Conservation (phyloP, 2,797 vertebrate species). For the Betta splendens region DNA sequence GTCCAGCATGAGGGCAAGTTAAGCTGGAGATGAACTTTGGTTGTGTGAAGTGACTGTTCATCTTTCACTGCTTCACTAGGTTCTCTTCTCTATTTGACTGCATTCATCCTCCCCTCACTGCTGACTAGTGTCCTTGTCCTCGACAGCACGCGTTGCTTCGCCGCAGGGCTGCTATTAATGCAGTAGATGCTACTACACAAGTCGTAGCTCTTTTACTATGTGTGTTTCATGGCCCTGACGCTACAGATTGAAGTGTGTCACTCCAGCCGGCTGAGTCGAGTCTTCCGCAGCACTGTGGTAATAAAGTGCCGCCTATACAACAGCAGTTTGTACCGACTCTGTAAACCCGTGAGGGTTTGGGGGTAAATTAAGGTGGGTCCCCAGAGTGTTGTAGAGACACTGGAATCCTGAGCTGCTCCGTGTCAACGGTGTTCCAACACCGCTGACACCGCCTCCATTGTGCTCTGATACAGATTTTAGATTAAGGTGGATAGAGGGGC, state of each 20-base stretch:
- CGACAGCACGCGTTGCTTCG: background rate
- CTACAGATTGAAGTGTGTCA: conserved; percentile 50
- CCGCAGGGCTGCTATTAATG: no score
- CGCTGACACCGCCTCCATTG: conserved; percentile 32
- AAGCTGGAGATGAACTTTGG: no score
- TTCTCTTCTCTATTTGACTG: no score
- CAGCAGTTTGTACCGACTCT: conserved; percentile 61
- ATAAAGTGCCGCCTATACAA: conserved; percentile 60
- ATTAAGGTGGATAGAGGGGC: conserved; percentile 20
- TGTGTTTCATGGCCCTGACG: conserved; percentile 38
- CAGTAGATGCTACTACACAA: no score
- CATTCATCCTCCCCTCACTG: no score
- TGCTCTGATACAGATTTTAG: conserved; percentile 31
- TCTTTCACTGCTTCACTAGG: no score
- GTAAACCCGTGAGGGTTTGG: conserved; percentile 48
- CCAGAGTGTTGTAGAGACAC: conserved; percentile 29
- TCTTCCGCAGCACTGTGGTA: conserved; percentile 39
- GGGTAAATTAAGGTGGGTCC: conserved; percentile 61
- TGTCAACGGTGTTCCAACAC: conserved; percentile 34
- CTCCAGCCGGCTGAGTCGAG: conserved; percentile 41
- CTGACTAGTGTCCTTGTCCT: no score
- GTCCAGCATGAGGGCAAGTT: no score
- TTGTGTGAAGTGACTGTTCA: no score
- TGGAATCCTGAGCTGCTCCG: conserved; percentile 36
- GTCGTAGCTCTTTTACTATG: no score